phyloP scores from a whole-genome alignment of 2,888 invertebrate species.

The Abscondita cerata region DNA sequence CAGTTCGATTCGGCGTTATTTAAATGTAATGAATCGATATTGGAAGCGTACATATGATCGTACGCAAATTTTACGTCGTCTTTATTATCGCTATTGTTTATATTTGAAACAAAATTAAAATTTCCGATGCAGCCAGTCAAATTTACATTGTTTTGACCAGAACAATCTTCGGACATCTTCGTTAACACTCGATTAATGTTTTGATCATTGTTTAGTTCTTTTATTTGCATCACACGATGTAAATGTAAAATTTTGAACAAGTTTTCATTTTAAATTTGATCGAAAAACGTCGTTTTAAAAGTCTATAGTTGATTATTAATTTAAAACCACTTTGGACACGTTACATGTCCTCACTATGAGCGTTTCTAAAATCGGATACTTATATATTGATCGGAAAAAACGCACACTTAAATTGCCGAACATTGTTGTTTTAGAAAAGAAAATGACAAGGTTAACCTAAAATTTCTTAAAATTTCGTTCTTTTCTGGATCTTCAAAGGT shows the following conservation, averaged over 20 bases:
- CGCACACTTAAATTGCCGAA: too few relatives aligned
- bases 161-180: slow-evolving; percentile 60
- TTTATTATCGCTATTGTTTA: slow-evolving; percentile 50
- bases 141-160: slow-evolving; percentile 52
- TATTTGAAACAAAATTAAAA: slow-evolving; percentile 45
- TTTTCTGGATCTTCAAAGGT: too few relatives aligned
- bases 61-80: slow-evolving; percentile 69
- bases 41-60: slow-evolving; percentile 78
- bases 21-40: slow-evolving; percentile 55
- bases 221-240: slow-evolving; percentile 32
- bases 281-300: too few relatives aligned
- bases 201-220: slow-evolving; percentile 54
- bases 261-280: slow-evolving; percentile 21
- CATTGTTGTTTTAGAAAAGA: too few relatives aligned
- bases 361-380: too few relatives aligned
- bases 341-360: neutral
- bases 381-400: too few relatives aligned
- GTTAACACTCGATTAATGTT: slow-evolving; percentile 56
- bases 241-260: slow-evolving; percentile 26
- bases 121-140: slow-evolving; percentile 50
- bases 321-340: slow-evolving; percentile 2
- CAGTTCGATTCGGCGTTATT: slow-evolving; percentile 41
- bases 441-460: too few relatives aligned
- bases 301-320: neutral
- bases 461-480: too few relatives aligned